These are phyloP conservation scores for Thecocarcelia acutangulata DNA, from an alignment of 2,888 invertebrate genomes.

Conservation along the genomic window DNA sequence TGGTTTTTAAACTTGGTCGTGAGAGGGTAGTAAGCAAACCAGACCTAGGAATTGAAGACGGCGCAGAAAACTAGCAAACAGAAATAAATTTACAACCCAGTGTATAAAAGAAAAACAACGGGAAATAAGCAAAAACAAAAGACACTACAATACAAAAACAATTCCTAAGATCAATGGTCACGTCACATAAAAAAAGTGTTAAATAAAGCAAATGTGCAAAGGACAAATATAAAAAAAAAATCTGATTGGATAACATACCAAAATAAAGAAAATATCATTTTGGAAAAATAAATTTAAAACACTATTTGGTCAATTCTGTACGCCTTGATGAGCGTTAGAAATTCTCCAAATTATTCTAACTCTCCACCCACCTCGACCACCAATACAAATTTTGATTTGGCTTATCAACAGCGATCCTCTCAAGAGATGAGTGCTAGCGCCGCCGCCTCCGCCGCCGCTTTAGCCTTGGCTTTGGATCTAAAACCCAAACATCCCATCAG, in stretches of 20 bases:
- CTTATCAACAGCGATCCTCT: conserved; percentile 59
- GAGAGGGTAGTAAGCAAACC: conserved; percentile 77
- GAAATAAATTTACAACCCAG: conserved; percentile 23
- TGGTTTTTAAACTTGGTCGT: conserved; percentile 81
- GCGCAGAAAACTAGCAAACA: neutral
- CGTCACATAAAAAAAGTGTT: conserved; percentile 10
- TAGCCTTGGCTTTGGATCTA: conserved; percentile 74
- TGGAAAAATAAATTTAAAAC: neutral
- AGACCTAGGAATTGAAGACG: conserved; percentile 26
- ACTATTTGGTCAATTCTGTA: neutral
- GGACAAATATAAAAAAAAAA: no score
- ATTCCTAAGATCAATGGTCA: conserved; percentile 53
- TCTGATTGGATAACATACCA: neutral
- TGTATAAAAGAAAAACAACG: conserved; percentile 42
- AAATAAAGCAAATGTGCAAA: conserved; percentile 1
- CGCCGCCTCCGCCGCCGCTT: conserved; percentile 76
- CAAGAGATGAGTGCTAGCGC: conserved; percentile 72
- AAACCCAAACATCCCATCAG: conserved; percentile 72
- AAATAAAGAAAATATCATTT: no score
- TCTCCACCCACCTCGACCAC: conserved; percentile 69
- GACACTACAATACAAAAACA: conserved; percentile 10
- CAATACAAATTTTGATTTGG: conserved; percentile 46
- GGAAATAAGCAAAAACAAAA: conserved; percentile 31
- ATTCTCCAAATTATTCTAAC: conserved; percentile 42
- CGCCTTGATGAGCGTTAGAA: conserved; percentile 58